These are phyloP conservation scores for Heterotilapia buettikoferi DNA, from an alignment of 2,113 vertebrate genomes.

Conservation along the genomic window DNA sequence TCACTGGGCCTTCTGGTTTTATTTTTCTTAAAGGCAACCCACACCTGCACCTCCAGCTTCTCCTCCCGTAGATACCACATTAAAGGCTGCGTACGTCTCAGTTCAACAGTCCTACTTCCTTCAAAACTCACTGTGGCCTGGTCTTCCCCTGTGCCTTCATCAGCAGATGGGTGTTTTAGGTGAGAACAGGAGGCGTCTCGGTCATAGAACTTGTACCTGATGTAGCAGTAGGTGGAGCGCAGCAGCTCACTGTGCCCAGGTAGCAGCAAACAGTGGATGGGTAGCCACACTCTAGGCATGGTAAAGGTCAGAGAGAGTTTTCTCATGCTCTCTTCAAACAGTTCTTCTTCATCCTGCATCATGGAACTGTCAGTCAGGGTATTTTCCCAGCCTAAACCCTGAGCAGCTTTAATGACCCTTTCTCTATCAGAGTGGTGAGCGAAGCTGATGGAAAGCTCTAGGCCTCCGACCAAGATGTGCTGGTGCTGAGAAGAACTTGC, in stretches of 20 bases:
- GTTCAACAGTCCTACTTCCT: slow-evolving; percentile 65
- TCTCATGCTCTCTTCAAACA: not conserved
- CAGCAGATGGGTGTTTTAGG: slow-evolving; percentile 72
- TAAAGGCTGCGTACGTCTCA: slow-evolving; percentile 76
- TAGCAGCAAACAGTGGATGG: slow-evolving; percentile 77
- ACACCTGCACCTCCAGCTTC: slow-evolving; percentile 87
- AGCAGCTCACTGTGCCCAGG: slow-evolving; percentile 73
- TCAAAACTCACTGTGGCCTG: slow-evolving; percentile 75
- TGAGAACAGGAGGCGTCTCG: slow-evolving; percentile 78
- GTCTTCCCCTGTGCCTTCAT: slow-evolving; percentile 35
- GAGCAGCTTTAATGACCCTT: slow-evolving; percentile 77
- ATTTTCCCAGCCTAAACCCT: slow-evolving; percentile 77
- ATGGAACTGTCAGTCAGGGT: slow-evolving; percentile 1
- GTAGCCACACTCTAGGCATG: slow-evolving; percentile 83
- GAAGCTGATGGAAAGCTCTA: slow-evolving; percentile 84
- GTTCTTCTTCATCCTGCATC: slow-evolving; percentile 34
- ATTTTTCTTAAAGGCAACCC: slow-evolving; percentile 83
- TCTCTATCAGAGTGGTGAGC: slow-evolving; percentile 80
- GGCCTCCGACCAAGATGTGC: slow-evolving; percentile 77
- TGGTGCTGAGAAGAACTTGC: slow-evolving; percentile 6
- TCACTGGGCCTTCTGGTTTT: slow-evolving; percentile 77
- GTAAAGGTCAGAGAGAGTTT: slow-evolving; percentile 70
- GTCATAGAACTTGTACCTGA: slow-evolving; percentile 85
- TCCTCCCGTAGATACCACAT: slow-evolving; percentile 91
- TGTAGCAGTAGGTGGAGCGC: slow-evolving; percentile 81